Conservation (phyloP, 2,888 invertebrate species). For the Idaea biselata region DNA sequence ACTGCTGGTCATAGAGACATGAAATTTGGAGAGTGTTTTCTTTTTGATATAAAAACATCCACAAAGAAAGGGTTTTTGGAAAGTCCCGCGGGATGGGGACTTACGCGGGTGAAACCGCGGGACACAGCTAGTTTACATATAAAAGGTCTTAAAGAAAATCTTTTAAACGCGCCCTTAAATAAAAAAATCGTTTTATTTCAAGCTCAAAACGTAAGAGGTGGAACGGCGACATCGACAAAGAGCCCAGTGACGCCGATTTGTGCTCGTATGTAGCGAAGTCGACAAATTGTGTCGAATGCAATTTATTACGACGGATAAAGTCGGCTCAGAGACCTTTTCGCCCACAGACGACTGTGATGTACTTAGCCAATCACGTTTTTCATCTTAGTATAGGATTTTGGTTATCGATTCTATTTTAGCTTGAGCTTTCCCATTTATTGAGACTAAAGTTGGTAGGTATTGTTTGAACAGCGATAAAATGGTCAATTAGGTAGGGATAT, state of each 20-base stretch:
- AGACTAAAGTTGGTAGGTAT: conserved; percentile 8
- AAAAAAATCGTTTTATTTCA: conserved; percentile 12
- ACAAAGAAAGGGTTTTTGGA: no score
- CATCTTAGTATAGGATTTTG: conserved; percentile 14
- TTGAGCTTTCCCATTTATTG: conserved; percentile 18
- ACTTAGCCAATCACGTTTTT: conserved; percentile 39
- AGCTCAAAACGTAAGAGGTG: conserved; percentile 12
- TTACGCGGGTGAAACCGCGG: no score
- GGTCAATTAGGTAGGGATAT: neutral
- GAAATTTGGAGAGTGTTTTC: no score
- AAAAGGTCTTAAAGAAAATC: neutral
- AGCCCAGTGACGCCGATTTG: conserved; percentile 25
- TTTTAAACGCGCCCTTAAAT: neutral
- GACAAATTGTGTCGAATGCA: conserved; percentile 49
- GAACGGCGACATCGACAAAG: conserved; percentile 20
- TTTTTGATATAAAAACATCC: no score
- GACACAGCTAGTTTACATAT: no score
- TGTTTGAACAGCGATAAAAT: conserved; percentile 17
- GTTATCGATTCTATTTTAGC: conserved; percentile 33
- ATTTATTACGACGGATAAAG: conserved; percentile 48
- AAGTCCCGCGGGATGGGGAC: no score
- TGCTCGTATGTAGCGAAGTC: conserved; percentile 26
- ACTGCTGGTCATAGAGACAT: no score
- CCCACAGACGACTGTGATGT: conserved; percentile 35
- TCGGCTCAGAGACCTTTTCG: conserved; percentile 33